Base-by-base conservation (phyloP, 2,888 invertebrate genomes). In the Cataglyphis livida region DNA sequence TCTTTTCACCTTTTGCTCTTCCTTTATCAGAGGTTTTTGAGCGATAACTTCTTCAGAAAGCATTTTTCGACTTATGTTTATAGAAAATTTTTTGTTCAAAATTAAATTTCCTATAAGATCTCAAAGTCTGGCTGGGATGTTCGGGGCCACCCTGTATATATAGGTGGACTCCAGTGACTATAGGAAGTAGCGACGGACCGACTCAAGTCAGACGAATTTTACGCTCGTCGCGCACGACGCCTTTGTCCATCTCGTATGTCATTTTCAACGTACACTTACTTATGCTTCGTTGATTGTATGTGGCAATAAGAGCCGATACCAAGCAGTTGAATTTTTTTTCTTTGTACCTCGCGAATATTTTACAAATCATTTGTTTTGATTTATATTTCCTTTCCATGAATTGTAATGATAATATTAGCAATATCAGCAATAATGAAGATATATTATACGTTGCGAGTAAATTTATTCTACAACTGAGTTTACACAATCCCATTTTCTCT, bases 171-270 rank as follows among this genome's bases (percentile, higher is more conserved):
- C 6, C 70, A 82, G 82, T 73, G 57, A 83, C 84, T 87, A 89
- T 44, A 86, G 90, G 91, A 92, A 92, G 91, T 90, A 75, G 88
- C 88, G 81, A 83, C 85, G 85, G 71, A 38, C 75, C 84, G 83
- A 81, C 83, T 81, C 81, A 78, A 81, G 85, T 83, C 87, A 70
- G 83, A 87, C 87, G 54, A 78, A 78, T 78, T 78, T 78, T 78
- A 78, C 76, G 76, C 76, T 78, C 54, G 59, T 59, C 57, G 73
- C 71, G 18, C 54, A 57, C 71, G 44, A 54, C 41, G 76, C 66
- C 51, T 66, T 38, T 51, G 71, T 25, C 59, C 25, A 35, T 44
- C 44, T 41, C 44, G 35, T 18, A 21, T 73, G 25, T 59, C 35
- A 59, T 32, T 79, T 32, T 57, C 38, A 59, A 41, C 28, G 66